phyloP scores from a whole-genome alignment of 1,140 invertebrate genomes.

The Berghia stephanieae region DNA sequence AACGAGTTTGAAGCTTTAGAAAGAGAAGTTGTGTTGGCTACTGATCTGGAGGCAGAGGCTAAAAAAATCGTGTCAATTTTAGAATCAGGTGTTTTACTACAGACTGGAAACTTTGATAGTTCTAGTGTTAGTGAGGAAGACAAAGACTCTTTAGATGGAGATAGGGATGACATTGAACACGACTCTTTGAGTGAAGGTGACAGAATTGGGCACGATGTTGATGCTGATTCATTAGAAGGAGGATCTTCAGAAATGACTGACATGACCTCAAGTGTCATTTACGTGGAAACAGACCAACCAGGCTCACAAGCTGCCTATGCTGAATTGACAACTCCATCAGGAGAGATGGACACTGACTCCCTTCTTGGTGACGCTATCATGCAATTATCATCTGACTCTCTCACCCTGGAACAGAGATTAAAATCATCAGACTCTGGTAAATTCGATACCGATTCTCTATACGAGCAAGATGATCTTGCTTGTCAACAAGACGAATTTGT shows the following conservation, averaged over 20 bases:
- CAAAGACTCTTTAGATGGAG: constrained; percentile 54
- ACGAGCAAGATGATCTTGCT: constrained; percentile 58
- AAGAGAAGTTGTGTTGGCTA: constrained; percentile 52
- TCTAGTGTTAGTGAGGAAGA: constrained; percentile 43
- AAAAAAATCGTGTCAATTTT: constrained; percentile 75
- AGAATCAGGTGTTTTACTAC: constrained; percentile 80
- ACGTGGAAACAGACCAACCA: constrained; percentile 34
- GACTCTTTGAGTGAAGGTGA: constrained; percentile 62
- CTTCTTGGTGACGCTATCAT: constrained; percentile 67
- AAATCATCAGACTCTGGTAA: constrained; percentile 36
- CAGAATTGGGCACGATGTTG: constrained; percentile 43
- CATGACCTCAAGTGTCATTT: constrained; percentile 59
- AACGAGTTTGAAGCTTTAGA: constrained; percentile 64
- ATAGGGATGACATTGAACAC: constrained; percentile 55
- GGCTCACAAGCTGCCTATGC: constrained; percentile 30
- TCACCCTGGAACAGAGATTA: constrained; percentile 44
- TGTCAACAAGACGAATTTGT: too few relatives aligned
- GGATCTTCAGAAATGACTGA: constrained; percentile 60
- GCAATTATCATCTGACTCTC: constrained; percentile 59
- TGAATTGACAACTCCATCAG: constrained; percentile 54
- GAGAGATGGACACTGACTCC: constrained; percentile 73
- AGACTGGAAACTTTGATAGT: constrained; percentile 33
- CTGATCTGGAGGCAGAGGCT: constrained; percentile 62
- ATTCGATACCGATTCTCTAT: constrained; percentile 72
- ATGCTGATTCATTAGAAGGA: constrained; percentile 59